Evolutionary conservation across 2,888 invertebrate genomes (phyloP).

Genomic region (Amphipyra berbera): DNA sequence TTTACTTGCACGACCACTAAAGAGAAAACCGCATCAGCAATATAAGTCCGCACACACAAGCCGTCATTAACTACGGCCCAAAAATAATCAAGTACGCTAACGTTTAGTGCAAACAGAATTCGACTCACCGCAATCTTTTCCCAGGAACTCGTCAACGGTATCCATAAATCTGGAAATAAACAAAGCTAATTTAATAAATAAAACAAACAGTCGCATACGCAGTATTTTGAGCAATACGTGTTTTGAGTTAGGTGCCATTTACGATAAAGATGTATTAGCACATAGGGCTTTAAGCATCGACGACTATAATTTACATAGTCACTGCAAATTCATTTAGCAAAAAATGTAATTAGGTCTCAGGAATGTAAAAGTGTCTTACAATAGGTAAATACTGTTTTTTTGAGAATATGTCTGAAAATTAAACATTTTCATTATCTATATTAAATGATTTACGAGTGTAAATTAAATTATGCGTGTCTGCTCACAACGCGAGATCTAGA

Average conservation of each 20-base stretch:
- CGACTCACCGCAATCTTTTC: conserved; percentile 80
- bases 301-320: not conserved
- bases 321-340: not conserved
- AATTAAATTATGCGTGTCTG: too few relatives aligned
- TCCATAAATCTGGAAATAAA: conserved; percentile 84
- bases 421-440: too few relatives aligned
- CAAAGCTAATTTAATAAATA: conserved; percentile 65
- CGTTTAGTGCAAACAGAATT: conserved; percentile 71
- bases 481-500: too few relatives aligned
- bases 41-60: conserved; percentile 66
- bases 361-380: too few relatives aligned
- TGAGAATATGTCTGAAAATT: not conserved
- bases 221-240: conserved; percentile 30
- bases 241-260: conserved; percentile 20
- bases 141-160: conserved; percentile 80
- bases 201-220: conserved; percentile 38
- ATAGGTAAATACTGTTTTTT: not conserved
- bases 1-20: conserved; percentile 71
- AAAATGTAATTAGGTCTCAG: not conserved
- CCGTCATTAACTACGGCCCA: conserved; percentile 67
- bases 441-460: too few relatives aligned
- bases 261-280: conserved; percentile 7
- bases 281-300: not conserved
- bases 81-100: conserved; percentile 75
- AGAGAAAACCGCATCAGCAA: conserved; percentile 73